Conservation (phyloP, 1,140 invertebrate species). For the Samia ricini region DNA sequence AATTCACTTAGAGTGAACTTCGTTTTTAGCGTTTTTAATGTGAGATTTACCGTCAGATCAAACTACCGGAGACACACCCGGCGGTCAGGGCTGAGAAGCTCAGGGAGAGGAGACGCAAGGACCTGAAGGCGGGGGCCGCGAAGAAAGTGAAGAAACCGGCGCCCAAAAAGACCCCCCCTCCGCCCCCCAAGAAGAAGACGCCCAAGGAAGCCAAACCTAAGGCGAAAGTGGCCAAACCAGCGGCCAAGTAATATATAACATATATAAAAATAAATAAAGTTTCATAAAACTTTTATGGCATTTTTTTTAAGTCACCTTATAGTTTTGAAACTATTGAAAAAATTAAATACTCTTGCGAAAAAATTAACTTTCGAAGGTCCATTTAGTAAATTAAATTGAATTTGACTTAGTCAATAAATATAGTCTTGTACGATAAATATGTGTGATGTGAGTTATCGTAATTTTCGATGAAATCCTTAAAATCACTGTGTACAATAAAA, state of each 20-base stretch:
- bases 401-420: too few relatives aligned
- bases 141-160: constrained; percentile 77
- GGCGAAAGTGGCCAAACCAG: constrained; percentile 10
- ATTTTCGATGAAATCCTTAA: too few relatives aligned
- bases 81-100: constrained; percentile 77
- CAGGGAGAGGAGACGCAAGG: constrained; percentile 73
- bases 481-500: too few relatives aligned
- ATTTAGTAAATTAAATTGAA: too few relatives aligned
- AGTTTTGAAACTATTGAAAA: too few relatives aligned
- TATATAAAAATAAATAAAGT: background rate
- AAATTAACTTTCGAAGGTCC: too few relatives aligned
- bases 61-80: constrained; percentile 69
- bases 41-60: constrained; percentile 68
- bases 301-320: constrained; percentile 2
- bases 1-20: background rate
- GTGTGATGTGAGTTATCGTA: too few relatives aligned
- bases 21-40: background rate
- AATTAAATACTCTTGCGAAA: too few relatives aligned
- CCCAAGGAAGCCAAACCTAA: constrained; percentile 27
- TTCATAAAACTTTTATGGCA: background rate
- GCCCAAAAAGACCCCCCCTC: constrained; percentile 59
- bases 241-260: background rate
- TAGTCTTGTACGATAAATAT: too few relatives aligned
- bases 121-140: constrained; percentile 75
- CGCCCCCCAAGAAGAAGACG: constrained; percentile 47